phyloP scores from a whole-genome alignment of 2,797 vertebrate species.

The Salarias fasciatus region DNA sequence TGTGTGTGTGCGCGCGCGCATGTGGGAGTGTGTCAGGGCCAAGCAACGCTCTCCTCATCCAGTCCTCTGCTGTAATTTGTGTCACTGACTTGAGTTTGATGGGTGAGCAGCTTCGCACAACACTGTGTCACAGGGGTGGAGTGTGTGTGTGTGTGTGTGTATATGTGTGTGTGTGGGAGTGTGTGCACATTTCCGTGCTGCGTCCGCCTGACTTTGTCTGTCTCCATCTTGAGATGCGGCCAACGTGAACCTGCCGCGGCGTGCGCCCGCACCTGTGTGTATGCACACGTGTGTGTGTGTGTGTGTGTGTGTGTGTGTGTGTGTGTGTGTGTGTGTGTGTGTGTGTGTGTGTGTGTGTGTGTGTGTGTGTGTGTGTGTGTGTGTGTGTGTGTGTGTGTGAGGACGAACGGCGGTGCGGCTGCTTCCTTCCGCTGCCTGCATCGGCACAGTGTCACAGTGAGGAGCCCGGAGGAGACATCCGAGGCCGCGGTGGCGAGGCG shows the following conservation, averaged over 20 bases:
- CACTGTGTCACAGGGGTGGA: slow-evolving; percentile 79
- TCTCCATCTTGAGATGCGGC: slow-evolving; percentile 68
- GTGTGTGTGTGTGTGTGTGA: slow-evolving; percentile 31
- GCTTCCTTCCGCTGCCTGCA: slow-evolving; percentile 63
- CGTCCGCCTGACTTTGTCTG: slow-evolving; percentile 69
- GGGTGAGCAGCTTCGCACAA: slow-evolving; percentile 81
- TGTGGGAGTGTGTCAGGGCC: slow-evolving; percentile 72
- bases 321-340: slow-evolving; percentile 42
- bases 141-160: slow-evolving; percentile 41
- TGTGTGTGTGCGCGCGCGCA: slow-evolving; percentile 64
- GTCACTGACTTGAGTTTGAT: slow-evolving; percentile 86
- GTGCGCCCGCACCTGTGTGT: slow-evolving; percentile 29
- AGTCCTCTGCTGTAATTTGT: slow-evolving; percentile 86
- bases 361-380: not conserved
- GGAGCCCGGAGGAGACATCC: slow-evolving; percentile 86
- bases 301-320: slow-evolving; percentile 17
- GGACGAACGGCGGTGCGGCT: slow-evolving; percentile 58
- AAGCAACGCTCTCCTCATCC: slow-evolving; percentile 78
- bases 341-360: slow-evolving; percentile 34
- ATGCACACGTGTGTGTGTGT: slow-evolving; percentile 13
- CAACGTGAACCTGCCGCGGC: slow-evolving; percentile 52
- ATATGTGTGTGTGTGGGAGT: slow-evolving; percentile 39
- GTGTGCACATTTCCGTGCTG: slow-evolving; percentile 26
- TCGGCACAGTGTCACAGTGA: slow-evolving; percentile 82
- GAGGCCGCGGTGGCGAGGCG: slow-evolving; percentile 71